Percentiles rank a stretch among this genome's conserved stretches.
Evolutionary conservation across 1,140 invertebrate genomes (phyloP).

Genomic region (Metaphire vulgaris): DNA sequence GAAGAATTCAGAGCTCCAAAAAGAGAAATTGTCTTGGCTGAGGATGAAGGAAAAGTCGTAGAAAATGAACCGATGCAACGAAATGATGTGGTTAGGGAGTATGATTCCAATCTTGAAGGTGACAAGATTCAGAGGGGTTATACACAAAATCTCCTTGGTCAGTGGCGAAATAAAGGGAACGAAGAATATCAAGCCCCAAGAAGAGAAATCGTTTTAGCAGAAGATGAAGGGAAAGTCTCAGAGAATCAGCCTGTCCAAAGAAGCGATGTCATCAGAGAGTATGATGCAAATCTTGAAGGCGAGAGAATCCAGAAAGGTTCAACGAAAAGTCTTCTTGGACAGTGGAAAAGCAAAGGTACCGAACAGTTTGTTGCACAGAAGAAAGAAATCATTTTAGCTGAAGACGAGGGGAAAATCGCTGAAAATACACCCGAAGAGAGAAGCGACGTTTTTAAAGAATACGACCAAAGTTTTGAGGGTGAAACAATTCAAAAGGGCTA

Average conservation of each 20-base stretch:
- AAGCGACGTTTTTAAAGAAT: constrained; percentile 7
- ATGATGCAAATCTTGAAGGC: constrained; percentile 14
- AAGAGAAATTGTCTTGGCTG: constrained; percentile 6
- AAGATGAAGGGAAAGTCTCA: constrained; percentile 13
- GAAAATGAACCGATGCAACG: constrained; percentile 27
- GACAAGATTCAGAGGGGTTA: constrained; percentile 7
- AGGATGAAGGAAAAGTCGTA: constrained; percentile 17
- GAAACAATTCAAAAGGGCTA: constrained; percentile 15
- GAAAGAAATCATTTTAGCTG: constrained; percentile 13
- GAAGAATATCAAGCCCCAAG: not conserved
- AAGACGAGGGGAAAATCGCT: constrained; percentile 14
- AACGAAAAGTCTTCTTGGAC: constrained; percentile 14
- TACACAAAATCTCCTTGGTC: constrained; percentile 1
- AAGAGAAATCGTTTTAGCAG: not conserved
- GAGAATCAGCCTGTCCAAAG: constrained; percentile 25
- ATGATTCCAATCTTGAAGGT: not conserved
- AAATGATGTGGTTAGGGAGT: constrained; percentile 17
- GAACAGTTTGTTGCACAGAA: not conserved
- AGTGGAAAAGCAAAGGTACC: constrained; percentile 14
- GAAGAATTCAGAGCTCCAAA: constrained; percentile 7
- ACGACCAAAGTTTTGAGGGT: constrained; percentile 9
- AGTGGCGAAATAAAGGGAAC: constrained; percentile 11
- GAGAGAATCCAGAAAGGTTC: constrained; percentile 15
- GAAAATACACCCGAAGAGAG: constrained; percentile 27
- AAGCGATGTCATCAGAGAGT: constrained; percentile 24